Percentiles rank a stretch among this genome's conserved stretches.
phyloP scores from a whole-genome alignment of 2,888 invertebrate species.

The Pherbina coryleti region DNA sequence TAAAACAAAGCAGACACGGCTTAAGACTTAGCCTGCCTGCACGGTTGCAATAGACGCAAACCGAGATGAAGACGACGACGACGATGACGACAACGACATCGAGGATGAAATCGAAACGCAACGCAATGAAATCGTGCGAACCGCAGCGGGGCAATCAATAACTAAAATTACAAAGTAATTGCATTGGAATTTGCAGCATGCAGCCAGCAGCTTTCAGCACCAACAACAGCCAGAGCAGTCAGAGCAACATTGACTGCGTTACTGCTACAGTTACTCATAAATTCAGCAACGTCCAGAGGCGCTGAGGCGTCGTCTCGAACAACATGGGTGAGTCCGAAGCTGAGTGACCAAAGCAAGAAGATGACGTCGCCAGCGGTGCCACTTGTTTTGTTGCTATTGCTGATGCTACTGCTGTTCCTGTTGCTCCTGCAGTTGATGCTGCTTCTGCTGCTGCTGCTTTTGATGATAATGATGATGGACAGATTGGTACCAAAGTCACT shows the following conservation, averaged over 20 bases:
- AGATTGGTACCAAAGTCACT: conserved; percentile 67
- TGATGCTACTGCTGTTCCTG: conserved; percentile 5
- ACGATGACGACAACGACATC: not conserved
- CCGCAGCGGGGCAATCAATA: conserved; percentile 66
- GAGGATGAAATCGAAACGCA: conserved; percentile 48
- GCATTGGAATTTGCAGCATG: conserved; percentile 63
- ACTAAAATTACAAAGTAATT: conserved; percentile 69
- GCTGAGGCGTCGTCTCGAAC: conserved; percentile 1
- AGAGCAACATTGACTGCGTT: conserved; percentile 38
- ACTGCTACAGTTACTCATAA: conserved; percentile 42
- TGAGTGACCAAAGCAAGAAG: conserved; percentile 16
- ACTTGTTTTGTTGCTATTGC: too few relatives aligned
- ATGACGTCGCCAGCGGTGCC: not conserved
- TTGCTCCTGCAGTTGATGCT: conserved; percentile 13
- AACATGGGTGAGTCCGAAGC: conserved; percentile 9
- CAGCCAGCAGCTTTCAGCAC: conserved; percentile 30
- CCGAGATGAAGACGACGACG: conserved; percentile 5
- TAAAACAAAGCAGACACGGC: not conserved
- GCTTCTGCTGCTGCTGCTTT: conserved; percentile 45
- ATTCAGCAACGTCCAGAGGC: conserved; percentile 18
- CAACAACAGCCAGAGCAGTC: conserved; percentile 25
- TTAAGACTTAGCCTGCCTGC: conserved; percentile 14
- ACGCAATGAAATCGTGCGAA: conserved; percentile 33
- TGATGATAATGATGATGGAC: conserved; percentile 68
- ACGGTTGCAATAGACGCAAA: not conserved